Evolutionary conservation across 2,797 vertebrate species (phyloP), one percentile per base, ranked within the genome.

Genomic region (Pseudomugil tenellus): DNA sequence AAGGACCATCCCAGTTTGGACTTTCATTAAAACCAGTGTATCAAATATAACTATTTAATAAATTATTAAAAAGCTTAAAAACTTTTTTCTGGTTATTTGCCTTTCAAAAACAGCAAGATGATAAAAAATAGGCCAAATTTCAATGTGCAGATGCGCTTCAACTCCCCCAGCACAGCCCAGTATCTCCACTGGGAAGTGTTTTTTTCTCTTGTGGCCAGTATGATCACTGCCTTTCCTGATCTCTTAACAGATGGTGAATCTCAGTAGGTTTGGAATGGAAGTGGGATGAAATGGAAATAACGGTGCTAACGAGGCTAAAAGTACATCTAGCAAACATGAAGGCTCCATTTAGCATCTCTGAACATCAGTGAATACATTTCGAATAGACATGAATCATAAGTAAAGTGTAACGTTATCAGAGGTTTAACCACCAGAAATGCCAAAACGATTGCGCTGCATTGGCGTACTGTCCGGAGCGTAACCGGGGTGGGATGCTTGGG

Each of bases 1-100:
- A 28, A 17, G 72, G 74, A 78, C 80, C 62, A 62, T 26, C 25
- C 37, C 65, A 71, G 28, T 70, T 60, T 77, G 58, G 62, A 39
- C 34, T 60, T 43, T 54, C 16, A 21, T 49, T 65, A n/a, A 29
- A 61, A 79, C 55, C 35, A 67, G 81, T 29, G 41, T 65, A 43
- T 66, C 35, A 79, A 77, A 70, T 65, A 65, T 53, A 9, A 48
- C 46, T 34, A 37, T 61, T 67, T 55, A 9, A 72, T 75, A 64
- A 61, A 70, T 61, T 32, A 8, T 58, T 9, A 2, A 12, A 55
- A 63, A 52, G 32, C 9, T 48, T 54, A 6, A 19, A 67, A 61
- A 62, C n/a, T 19, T 49, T 21, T 28, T 9, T 37, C 23, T 1
- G 41, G 8, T 23, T 21, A 12, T 25, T 11, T 53, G 19, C 16